A percentile compares a stretch with the other conserved stretches of the same genome.
These are phyloP conservation scores for Helicoverpa zea DNA, from an alignment of 1,140 invertebrate genomes.

Conservation along the genomic window DNA sequence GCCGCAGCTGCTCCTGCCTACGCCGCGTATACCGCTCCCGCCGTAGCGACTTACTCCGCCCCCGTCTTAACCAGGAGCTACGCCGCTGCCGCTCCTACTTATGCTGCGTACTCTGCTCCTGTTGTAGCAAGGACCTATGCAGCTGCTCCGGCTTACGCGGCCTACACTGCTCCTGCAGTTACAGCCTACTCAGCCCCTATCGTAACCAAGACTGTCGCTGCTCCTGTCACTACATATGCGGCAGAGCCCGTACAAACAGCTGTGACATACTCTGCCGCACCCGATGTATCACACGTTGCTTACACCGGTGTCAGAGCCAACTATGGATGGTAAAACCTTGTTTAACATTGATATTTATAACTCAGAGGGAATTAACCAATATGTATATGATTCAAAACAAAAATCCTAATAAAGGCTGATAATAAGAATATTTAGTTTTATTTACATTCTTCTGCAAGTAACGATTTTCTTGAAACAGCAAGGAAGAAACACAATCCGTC, in stretches of 20 bases:
- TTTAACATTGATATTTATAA: slow-evolving; percentile 21
- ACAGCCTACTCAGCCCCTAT: slow-evolving; percentile 55
- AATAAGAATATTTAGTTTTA: neutral
- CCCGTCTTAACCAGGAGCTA: slow-evolving; percentile 7
- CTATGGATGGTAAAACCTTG: slow-evolving; percentile 62
- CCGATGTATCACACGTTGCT: slow-evolving; percentile 68
- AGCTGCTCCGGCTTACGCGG: slow-evolving; percentile 48
- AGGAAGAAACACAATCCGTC: too few relatives aligned
- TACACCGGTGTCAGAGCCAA: slow-evolving; percentile 62
- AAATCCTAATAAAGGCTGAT: slow-evolving; percentile 3
- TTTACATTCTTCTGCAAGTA: too few relatives aligned
- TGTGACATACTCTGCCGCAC: slow-evolving; percentile 57
- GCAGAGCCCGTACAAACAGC: slow-evolving; percentile 46
- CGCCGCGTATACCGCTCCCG: slow-evolving; percentile 56
- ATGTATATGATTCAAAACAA: slow-evolving; percentile 1
- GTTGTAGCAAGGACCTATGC: slow-evolving; percentile 38
- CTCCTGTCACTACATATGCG: slow-evolving; percentile 49
- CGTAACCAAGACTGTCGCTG: slow-evolving; percentile 60
- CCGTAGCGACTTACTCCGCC: slow-evolving; percentile 54
- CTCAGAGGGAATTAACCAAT: neutral
- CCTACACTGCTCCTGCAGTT: slow-evolving; percentile 54
- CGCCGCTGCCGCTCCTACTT: slow-evolving; percentile 49
- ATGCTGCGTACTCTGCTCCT: slow-evolving; percentile 52
- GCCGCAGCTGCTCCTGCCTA: slow-evolving; percentile 54
- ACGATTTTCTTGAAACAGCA: too few relatives aligned